Base-by-base conservation (phyloP, 2,888 invertebrate species). In the Parnassius orleans region DNA sequence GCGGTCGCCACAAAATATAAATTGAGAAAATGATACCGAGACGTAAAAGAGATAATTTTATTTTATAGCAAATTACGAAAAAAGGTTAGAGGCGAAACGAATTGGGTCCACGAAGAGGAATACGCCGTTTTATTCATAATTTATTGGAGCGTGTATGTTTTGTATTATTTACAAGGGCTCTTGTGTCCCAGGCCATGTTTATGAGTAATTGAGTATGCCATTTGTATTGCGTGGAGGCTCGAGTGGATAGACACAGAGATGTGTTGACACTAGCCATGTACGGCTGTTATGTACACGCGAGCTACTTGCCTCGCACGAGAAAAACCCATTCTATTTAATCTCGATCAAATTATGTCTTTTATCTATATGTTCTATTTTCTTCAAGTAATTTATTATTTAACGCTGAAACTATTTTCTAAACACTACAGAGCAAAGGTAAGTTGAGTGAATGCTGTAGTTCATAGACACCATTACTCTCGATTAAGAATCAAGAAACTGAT, bases 51-150 rank as follows among this genome's bases (percentile, higher is more conserved):
- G n/a, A 53, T 57, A 53, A 62, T 57, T 62, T 62, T 57, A 54
- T 62, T 62, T 57, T 57, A 57, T 52, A 50, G 62, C 56, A 59
- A 55, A 63, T 63, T 56, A 55, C 59, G 50, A 52, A 55, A 58
- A 50, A 59, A 42, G 48, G 33, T 42, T 19, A 51, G 9, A 41
- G 44, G 14, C 44, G 41, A 54, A 59, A 65, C 57, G 65, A 64
- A 68, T 69, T 66, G 68, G 65, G 65, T 61, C 55, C 55, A 50
- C 58, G 62, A 48, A 61, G 63, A 51, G 64, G 67, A 68, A 66
- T 66, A 68, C 63, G 61, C 59, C 48, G 50, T 60, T 64, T 64
- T 68, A 66, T 68, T 68, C 68, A 71, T 73, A 70, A 74, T 75
- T 76, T 77, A 74, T 71, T 66, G 53, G 54, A 65, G 57, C 50